phyloP scores from a whole-genome alignment of 2,797 vertebrate genomes.

The Emydoidea blandingii region DNA sequence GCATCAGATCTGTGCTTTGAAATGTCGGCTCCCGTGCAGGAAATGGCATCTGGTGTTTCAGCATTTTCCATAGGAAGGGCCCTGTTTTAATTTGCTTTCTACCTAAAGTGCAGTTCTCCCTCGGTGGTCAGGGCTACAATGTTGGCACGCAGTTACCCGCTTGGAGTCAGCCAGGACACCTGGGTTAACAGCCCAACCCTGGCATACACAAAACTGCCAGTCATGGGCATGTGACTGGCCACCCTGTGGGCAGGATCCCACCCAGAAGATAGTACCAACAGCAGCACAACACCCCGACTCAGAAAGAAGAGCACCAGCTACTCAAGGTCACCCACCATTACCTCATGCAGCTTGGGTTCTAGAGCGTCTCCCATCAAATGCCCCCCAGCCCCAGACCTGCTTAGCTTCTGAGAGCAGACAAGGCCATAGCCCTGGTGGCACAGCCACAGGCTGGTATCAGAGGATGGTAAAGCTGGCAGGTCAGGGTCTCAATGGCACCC shows the following conservation, averaged over 20 bases:
- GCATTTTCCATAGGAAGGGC: neutral
- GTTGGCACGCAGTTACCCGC: neutral
- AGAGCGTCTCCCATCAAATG: neutral
- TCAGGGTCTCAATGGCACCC: neutral
- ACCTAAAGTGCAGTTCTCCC: neutral
- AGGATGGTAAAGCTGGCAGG: neutral
- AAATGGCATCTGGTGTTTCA: neutral
- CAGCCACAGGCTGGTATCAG: neutral
- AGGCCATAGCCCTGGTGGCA: neutral
- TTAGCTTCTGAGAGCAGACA: neutral
- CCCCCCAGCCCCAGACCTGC: neutral
- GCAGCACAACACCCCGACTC: neutral
- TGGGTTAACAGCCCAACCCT: neutral
- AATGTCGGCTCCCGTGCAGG: neutral
- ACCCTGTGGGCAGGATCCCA: neutral
- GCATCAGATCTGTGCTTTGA: neutral
- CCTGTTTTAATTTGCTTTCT: neutral
- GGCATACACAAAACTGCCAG: neutral
- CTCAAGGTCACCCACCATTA: neutral
- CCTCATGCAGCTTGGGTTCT: neutral
- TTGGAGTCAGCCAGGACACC: neutral
- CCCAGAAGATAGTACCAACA: neutral
- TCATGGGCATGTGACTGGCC: no score
- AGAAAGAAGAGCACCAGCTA: neutral
- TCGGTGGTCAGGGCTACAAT: neutral